Evolutionary conservation across 2,113 vertebrate genomes (phyloP).

Genomic region (Sceloporus tristichus): DNA sequence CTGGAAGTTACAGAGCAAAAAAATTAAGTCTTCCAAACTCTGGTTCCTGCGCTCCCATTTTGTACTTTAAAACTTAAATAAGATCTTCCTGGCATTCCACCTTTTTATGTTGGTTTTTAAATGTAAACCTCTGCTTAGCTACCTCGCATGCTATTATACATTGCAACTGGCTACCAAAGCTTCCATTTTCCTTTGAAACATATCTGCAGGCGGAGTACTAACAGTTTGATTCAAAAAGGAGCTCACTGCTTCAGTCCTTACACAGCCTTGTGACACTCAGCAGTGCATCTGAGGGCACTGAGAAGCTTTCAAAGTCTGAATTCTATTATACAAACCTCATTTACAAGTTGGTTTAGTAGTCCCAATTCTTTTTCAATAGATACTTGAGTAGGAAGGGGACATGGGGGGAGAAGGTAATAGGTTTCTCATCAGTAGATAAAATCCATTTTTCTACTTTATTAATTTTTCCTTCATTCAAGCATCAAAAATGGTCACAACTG

Average conservation of each 20-base stretch:
- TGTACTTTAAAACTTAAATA: not conserved
- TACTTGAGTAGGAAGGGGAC: not conserved
- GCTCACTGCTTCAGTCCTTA: conserved; percentile 2
- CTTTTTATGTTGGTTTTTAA: not conserved
- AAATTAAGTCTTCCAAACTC: not conserved
- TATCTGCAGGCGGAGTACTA: rapidly evolving
- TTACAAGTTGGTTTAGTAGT: not conserved
- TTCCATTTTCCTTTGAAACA: conserved; percentile 17
- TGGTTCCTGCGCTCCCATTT: not conserved
- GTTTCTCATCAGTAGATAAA: rapidly evolving
- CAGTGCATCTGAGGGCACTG: not conserved
- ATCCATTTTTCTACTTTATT: not conserved
- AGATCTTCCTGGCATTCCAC: not conserved
- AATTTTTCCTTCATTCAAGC: not conserved
- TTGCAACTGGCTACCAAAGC: not conserved
- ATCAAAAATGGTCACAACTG: not conserved
- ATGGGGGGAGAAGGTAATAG: not conserved
- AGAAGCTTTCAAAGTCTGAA: not conserved
- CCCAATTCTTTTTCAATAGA: conserved; percentile 14
- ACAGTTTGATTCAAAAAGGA: not conserved
- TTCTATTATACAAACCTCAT: conserved; percentile 1
- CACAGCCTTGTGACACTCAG: not conserved
- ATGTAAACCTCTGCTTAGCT: conserved; percentile 17
- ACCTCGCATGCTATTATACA: not conserved
- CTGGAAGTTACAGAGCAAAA: no score